Conservation (phyloP, 2,888 invertebrate species). For the Palloptera scutellata region DNA sequence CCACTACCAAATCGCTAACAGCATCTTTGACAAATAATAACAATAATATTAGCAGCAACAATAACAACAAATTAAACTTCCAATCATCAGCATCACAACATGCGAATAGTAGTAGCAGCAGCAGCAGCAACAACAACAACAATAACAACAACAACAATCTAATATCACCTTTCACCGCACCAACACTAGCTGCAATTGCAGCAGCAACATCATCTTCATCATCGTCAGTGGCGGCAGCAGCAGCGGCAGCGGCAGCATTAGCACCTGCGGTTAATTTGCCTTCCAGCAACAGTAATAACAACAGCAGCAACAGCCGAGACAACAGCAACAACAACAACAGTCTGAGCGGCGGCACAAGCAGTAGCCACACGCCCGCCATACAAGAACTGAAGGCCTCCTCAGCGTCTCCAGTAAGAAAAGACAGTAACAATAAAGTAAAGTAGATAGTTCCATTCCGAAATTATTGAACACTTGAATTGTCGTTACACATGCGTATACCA, state of each 20-base stretch:
- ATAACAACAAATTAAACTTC: constrained; percentile 46
- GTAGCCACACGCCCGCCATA: constrained; percentile 57
- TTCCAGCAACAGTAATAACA: constrained; percentile 27
- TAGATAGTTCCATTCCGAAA: constrained; percentile 50
- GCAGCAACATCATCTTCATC: constrained; percentile 19
- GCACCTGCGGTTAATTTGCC: constrained; percentile 21
- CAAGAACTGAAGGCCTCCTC: constrained; percentile 64
- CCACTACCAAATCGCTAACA: constrained; percentile 46
- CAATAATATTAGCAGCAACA: constrained; percentile 47
- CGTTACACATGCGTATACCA: constrained; percentile 30
- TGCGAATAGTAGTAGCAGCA: constrained; percentile 45
- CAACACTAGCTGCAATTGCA: constrained; percentile 35
- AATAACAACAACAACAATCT: constrained; percentile 31
- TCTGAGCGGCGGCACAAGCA: constrained; percentile 26
- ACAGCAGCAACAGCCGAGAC: constrained; percentile 33
- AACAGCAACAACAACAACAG: constrained; percentile 37
- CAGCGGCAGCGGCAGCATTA: constrained; percentile 23
- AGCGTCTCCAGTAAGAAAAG: constrained; percentile 64
- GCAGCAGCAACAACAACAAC: constrained; percentile 33
- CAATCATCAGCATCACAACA: constrained; percentile 47
- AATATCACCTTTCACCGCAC: constrained; percentile 38
- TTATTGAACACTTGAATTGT: constrained; percentile 42
- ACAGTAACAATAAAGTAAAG: constrained; percentile 59
- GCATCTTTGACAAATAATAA: constrained; percentile 47
- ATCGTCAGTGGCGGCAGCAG: constrained; percentile 28